Evolutionary conservation across 2,113 vertebrate genomes (phyloP).

Genomic region (Perca schrenkii): DNA sequence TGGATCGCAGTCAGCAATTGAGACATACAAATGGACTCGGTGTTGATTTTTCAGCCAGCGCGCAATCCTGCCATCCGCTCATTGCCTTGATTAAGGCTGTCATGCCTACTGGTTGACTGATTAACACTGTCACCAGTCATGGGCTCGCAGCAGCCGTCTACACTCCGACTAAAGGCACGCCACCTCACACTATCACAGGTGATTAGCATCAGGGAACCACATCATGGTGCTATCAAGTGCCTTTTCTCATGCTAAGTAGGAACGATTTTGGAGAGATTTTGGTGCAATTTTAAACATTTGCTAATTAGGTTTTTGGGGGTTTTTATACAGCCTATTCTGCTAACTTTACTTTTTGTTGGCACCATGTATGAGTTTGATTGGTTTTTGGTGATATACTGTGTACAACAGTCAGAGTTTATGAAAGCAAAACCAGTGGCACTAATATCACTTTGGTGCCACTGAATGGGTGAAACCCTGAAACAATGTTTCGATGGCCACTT

Average conservation of each 20-base stretch:
- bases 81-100: constrained; percentile 71
- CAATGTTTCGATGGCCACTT: too few species aligned
- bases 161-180: constrained; percentile 9
- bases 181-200: constrained; percentile 34
- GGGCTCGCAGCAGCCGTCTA: constrained; percentile 31
- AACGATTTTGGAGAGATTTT: constrained; percentile 14
- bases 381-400: background rate
- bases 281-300: background rate
- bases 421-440: too few species aligned
- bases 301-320: background rate
- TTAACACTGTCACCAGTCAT: constrained; percentile 62
- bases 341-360: background rate
- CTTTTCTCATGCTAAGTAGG: constrained; percentile 55
- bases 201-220: constrained; percentile 50
- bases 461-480: background rate
- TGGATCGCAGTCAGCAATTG: constrained; percentile 62
- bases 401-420: background rate
- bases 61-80: constrained; percentile 47
- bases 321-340: background rate
- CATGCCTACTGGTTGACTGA: constrained; percentile 70
- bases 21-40: constrained; percentile 67
- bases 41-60: constrained; percentile 62
- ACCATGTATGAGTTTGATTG: background rate
- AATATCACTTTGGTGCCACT: background rate
- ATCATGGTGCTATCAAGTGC: constrained; percentile 25